These are phyloP conservation scores for Drosophila mojavensis DNA, from an alignment of 1,140 invertebrate genomes.

Conservation along the genomic window DNA sequence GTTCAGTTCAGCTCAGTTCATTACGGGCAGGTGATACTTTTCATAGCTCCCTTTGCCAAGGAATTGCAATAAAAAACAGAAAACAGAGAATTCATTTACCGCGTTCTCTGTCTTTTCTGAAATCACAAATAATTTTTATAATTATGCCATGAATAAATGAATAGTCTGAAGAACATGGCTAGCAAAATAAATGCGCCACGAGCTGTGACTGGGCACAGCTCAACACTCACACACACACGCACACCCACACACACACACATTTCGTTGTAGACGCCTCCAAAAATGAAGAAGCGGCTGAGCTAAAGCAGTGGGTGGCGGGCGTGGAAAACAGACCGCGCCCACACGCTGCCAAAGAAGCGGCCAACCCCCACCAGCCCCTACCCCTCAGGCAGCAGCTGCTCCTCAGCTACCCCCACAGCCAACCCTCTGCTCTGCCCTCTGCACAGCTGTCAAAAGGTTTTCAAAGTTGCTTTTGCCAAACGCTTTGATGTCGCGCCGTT, in stretches of 20 bases:
- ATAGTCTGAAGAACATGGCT: slow-evolving; percentile 44
- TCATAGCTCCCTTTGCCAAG: slow-evolving; percentile 24
- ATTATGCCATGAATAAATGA: slow-evolving; percentile 68
- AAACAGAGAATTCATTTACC: slow-evolving; percentile 27
- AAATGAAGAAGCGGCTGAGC: slow-evolving; percentile 2
- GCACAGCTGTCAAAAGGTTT: slow-evolving; percentile 79
- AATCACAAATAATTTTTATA: slow-evolving; percentile 73
- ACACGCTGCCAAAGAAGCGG: slow-evolving; percentile 31
- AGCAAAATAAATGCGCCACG: slow-evolving; percentile 58
- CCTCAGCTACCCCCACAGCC: background rate
- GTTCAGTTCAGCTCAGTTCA: background rate
- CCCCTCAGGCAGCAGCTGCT: slow-evolving; percentile 4
- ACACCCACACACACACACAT: slow-evolving; percentile 13
- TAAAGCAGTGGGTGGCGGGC: background rate
- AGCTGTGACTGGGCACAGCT: slow-evolving; percentile 20
- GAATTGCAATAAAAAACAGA: slow-evolving; percentile 11
- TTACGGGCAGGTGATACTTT: slow-evolving; percentile 71
- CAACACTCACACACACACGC: slow-evolving; percentile 13
- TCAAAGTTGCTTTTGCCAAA: slow-evolving; percentile 73
- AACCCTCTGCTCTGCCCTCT: slow-evolving; percentile 21
- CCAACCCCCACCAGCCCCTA: slow-evolving; percentile 7
- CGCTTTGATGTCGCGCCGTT: slow-evolving; percentile 71
- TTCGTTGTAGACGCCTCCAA: slow-evolving; percentile 42
- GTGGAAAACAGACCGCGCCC: slow-evolving; percentile 61
- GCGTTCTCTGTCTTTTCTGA: slow-evolving; percentile 6